Base-by-base conservation (phyloP, 30 jellyfish, hydroid and myxozoan genomes). In the Cassiopea andromeda region DNA sequence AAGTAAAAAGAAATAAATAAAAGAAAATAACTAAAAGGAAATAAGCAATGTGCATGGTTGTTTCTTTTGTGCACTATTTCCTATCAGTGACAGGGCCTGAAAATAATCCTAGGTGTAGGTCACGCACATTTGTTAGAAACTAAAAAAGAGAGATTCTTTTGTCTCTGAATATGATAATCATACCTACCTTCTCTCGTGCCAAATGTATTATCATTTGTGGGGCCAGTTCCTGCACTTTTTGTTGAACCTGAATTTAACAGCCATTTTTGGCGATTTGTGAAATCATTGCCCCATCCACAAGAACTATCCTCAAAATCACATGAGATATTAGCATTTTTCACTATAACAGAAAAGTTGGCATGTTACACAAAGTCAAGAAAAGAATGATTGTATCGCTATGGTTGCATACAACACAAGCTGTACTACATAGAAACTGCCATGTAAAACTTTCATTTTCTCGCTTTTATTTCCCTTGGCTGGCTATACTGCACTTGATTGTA, bases 261-360 rank as follows among this genome's bases (percentile, higher is more conserved):
- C 98, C 98, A 94, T 27, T 76, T 79, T 66, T 71, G 85, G 1
- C 60, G 16, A 49, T 88, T 94, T 54, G 18, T 27, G 2, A 46
- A 77, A 43, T 93, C 91, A 66, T 94, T 94, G n/a, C 77, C 87
- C 98, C 98, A 94, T 13, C 96, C 96, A 69, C 98, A 94, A n/a
- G 90, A 47, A 1, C 93, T 91, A 46, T 38, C 50, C 69, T 94
- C 96, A 54, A 94, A 94, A 57, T 85, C 89, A 88, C 98, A 94
- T 43, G 98, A 70, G 14, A 93, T 69, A 60, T 84, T 83, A 27
- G 93, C 87, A 16, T 82, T 44, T 17, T 73, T 82, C 61, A 89
- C 92, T 81, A 80, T 3, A 48, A 73, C 45, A 81, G 50, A 44
- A 72, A 47, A 43, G 18, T 27, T 9, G 0, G 38, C 18, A 67